Evolutionary conservation across 2,113 vertebrate species (phyloP), one percentile per base, ranked within the genome.

Genomic region (Cygnus atratus): DNA sequence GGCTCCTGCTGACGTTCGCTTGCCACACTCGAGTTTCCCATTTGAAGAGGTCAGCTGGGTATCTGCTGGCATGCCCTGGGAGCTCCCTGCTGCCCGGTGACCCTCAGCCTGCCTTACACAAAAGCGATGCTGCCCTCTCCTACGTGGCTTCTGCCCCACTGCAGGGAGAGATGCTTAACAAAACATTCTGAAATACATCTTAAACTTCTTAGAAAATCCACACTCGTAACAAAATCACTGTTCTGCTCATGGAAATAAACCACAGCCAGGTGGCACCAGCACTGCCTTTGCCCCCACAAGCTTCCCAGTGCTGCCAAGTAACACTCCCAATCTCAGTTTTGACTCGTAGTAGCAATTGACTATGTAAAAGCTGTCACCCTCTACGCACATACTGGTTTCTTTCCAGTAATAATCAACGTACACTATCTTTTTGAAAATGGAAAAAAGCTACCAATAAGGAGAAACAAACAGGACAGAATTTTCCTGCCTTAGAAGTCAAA

Each of bases 61-160:
- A 78, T 15, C 61, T 84, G 87, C 74, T 90, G 73, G 35, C 33
- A 29, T 57, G 50, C 31, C 39, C 41, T 12, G 39, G 24, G 63
- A 43, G 39, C 31, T 29, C 54, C 6, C 54, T 37, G 79, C 80
- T 57, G 67, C 67, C 46, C 58, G 35, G 44, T 13, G 66, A 35
- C 66, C 7, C 18, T 39, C 43, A 48, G 39, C 58, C 62, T 24
- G 18, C 7, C 44, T 70, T 11, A 59, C 50, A 54, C 48, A 37
- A 20, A 31, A 57, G 26, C 1, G 3, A 70, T 31, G 8, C 57
- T 68, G 24, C 48, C 20, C 35, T 37, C 25, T 84, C 70, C 74
- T 67, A 4, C 39, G 2, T 1, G 0, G 12, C 24, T 65, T 70
- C 46, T 35, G 65, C 26, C 26, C 43, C 35, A 22, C 4, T 1